A percentile compares a stretch with the other conserved stretches of the same genome.
Conservation (phyloP, 2,888 invertebrate species). For the Cryptocephalus moraei region DNA sequence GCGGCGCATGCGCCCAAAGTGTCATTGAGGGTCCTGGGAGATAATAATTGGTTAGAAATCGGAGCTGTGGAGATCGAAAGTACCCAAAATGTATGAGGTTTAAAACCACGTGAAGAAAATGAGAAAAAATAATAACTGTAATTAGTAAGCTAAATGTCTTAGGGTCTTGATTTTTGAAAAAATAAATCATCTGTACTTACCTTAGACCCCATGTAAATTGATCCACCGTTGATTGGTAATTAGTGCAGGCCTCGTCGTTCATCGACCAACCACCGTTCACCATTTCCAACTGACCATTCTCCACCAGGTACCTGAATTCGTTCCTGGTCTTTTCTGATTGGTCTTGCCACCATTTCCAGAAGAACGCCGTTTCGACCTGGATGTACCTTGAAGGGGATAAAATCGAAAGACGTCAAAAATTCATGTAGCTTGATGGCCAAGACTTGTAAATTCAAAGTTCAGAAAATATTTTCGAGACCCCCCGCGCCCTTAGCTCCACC, state of each 20-base stretch:
- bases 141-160: not conserved
- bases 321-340: conserved; percentile 45
- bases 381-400: conserved; percentile 49
- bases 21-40: conserved; percentile 31
- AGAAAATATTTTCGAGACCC: no score
- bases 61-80: no score
- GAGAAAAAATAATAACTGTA: not conserved
- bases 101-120: not conserved
- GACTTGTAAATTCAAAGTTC: no score
- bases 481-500: no score
- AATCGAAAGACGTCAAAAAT: not conserved
- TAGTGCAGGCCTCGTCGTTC: conserved; percentile 55
- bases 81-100: no score
- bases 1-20: conserved; percentile 64
- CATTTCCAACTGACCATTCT: conserved; percentile 49
- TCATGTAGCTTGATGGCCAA: no score
- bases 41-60: not conserved
- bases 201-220: conserved; percentile 58
- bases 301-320: conserved; percentile 47
- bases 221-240: conserved; percentile 61
- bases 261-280: conserved; percentile 52
- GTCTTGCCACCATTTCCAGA: conserved; percentile 72
- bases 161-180: no score
- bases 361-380: conserved; percentile 70
- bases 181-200: no score